Evolutionary conservation across 2,113 vertebrate genomes (phyloP), one percentile per base, ranked within the genome.

Genomic region (Bolborhynchus lineola): DNA sequence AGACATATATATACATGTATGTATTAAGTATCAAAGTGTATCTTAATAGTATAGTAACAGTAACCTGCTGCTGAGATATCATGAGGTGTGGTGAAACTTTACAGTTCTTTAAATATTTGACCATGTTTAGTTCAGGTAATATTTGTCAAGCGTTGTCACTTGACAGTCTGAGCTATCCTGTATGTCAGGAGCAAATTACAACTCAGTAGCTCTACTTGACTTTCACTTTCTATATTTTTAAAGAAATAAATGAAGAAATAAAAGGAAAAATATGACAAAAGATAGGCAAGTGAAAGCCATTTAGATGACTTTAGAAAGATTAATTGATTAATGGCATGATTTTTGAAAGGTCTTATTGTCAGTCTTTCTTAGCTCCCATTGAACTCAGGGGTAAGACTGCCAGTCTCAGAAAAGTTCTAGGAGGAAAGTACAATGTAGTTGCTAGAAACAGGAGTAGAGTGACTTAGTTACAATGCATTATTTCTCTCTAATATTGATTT

Each of bases 81-180:
- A 17, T 33, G 17, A 50, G 0, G 0, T 12, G 6, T 7, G 59
- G 10, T 37, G 25, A 79, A 90, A 50, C 4, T 52, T 42, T 23
- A 20, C 5, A 53, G 3, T 42, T 59, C n/a, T 71, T 87, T 60
- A 75, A 65, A 64, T 75, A 76, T 63, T 82, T 82, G 21, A 49
- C 13, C 4, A 18, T 23, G 11, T 49, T 88, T 82, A 5, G 2
- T 71, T 77, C 9, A 59, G 13, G 19, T 13, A 49, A n/a, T 52
- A 70, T 65, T 70, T 92, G 13, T 87, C 20, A 47, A 35, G 19
- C 44, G 3, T 31, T 74, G 11, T 31, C 29, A 8, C 13, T 39
- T 67, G 11, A 31, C 28, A 81, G 28, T 47, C 50, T 79, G 55
- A 68, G 20, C 2, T 71, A 26, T 15, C 20, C 46, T 1, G 1